phyloP scores from a whole-genome alignment of 1,140 invertebrate genomes.

The Leguminivora glycinivorella region DNA sequence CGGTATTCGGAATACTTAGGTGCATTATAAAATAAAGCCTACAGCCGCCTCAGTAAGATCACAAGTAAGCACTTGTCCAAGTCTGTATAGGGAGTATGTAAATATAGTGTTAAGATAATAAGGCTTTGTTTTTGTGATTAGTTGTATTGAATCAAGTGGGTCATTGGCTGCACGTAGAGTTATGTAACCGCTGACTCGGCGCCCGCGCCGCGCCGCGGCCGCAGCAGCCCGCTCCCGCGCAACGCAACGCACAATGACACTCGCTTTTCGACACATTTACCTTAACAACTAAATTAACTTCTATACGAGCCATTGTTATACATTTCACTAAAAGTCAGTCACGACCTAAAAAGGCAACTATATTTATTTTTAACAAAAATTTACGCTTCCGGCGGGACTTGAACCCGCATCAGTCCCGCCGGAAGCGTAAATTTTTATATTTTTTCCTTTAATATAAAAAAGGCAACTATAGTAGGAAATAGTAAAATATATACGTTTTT shows the following conservation, averaged over 20 bases:
- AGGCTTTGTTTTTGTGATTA: conserved; percentile 62
- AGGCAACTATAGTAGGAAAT: too few relatives aligned
- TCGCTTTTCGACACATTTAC: not conserved
- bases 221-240: conserved; percentile 31
- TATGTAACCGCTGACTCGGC: conserved; percentile 59
- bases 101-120: conserved; percentile 1
- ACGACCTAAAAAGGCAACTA: not conserved
- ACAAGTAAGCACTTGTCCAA: not conserved
- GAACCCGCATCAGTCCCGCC: too few relatives aligned
- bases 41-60: too few relatives aligned
- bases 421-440: too few relatives aligned
- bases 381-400: too few relatives aligned
- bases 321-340: not conserved
- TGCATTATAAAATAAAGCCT: too few relatives aligned
- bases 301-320: not conserved
- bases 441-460: too few relatives aligned
- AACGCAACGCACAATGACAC: conserved; percentile 30
- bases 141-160: conserved; percentile 61
- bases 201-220: conserved; percentile 37
- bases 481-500: not conserved
- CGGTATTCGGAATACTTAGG: too few relatives aligned
- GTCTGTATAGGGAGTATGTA: not conserved
- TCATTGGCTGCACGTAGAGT: conserved; percentile 75
- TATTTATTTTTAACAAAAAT: too few relatives aligned
- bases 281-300: not conserved